Evolutionary conservation across 2,888 invertebrate genomes (phyloP), one percentile per base, ranked within the genome.

Genomic region (Drosophila hawaiiensis): DNA sequence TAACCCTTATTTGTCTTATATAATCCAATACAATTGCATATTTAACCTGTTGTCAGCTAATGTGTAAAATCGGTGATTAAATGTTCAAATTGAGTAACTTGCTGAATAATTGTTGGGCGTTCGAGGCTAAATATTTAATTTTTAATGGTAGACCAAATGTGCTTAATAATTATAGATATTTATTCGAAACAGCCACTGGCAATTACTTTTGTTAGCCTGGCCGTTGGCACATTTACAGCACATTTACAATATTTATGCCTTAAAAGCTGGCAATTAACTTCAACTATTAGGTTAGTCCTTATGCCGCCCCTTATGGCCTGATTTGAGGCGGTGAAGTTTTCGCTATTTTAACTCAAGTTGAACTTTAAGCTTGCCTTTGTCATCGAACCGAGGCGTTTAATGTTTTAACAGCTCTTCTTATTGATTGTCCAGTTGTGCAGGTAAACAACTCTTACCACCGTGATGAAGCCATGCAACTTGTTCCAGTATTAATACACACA

Each of bases 171-270:
- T 41, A 25, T 29, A 56, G 33, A 37, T 35, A 65, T 43, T 56
- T 35, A 41, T 35, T 39, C 50, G 35, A 56, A 56, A 67, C 41
- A 16, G 33, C n/a, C n/a, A 33, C 6, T 12, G 16, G 55, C 41
- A 56, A 56, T 67, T 67, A 68, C 54, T n/a, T 56, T 35, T 54
- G n/a, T 33, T 66, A 43, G 41, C 41, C 35, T 16, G 22, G 16
- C 22, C 41, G 33, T 68, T 39, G 67, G 35, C 50, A 41, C 56
- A 56, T 43, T 66, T 41, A 41, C 28, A 56, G 29, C 41, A 41
- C 67, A 56, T 67, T 67, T 52, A 50, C 28, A 66, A 56, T 52
- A 68, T 68, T 68, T 56, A 68, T 68, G 68, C 56, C 25, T 14
- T n/a, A 33, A 25, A 54, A 43, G 35, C 41, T 9, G 19, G 9